Evolutionary conservation across 2,113 vertebrate species (phyloP), one percentile per base, ranked within the genome.

Genomic region (Leucosticte australis): DNA sequence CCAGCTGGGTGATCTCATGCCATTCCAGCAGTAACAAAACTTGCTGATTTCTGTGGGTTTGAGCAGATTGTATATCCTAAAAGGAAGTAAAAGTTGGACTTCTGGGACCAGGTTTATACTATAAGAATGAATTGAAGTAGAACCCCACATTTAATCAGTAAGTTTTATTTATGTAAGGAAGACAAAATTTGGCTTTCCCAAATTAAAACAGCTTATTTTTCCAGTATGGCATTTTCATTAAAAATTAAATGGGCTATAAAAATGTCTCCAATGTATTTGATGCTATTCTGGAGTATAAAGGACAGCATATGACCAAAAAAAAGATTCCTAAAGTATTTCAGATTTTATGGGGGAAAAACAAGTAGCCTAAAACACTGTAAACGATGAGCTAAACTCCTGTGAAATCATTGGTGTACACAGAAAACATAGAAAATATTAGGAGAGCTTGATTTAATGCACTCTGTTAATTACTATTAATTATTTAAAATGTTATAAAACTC

Each of bases 381-480:
- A 81, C 53, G 8, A 83, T 74, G 23, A 91, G 28, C 30, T 60
- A 53, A 57, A 26, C 26, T 83, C 55, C 41, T 83, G 11, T 69
- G 49, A 67, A 95, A 67, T 26, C n/a, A 64, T 17, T 90, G 31
- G 23, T 87, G 27, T 64, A 76, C 18, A 50, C 21, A 57, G 41
- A 92, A 76, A 18, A 53, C 57, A 64, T 0, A 67, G 64, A 74
- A 59, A 86, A 77, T 85, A 53, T 81, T 90, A 57, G 16, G 41
- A 83, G 39, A 74, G 7, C 60, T 86, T 91, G 79, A 95, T 92
- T 94, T 90, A 95, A 88, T 83, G 64, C 50, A 69, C 41, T 69
- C 71, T 94, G 91, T 96, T 95, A 96, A 95, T 95, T 93, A 94
- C 59, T 60, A 89, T 96, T 91, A 95, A 96, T 95, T 95, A 96